Percentiles rank a stretch among this genome's conserved stretches.
Evolutionary conservation across 1,140 invertebrate species (phyloP).

Genomic region (Aricia agestis): DNA sequence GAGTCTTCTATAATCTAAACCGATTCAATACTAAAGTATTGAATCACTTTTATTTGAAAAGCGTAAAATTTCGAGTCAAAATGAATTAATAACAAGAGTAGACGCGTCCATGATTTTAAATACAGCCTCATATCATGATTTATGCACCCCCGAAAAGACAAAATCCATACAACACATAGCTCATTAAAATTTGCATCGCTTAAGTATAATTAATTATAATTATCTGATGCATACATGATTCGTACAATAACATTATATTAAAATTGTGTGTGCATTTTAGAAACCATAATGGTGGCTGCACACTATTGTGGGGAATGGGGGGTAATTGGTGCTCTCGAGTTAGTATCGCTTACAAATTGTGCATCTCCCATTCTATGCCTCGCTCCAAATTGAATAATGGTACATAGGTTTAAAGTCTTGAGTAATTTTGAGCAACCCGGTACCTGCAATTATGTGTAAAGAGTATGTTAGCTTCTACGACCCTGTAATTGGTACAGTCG

Average conservation of each 20-base stretch:
- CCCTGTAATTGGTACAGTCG: not conserved
- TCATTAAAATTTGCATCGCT: slow-evolving; percentile 18
- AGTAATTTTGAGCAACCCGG: slow-evolving; percentile 4
- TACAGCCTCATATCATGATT: not conserved
- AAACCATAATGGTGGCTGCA: slow-evolving; percentile 14
- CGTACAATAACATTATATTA: slow-evolving; percentile 13
- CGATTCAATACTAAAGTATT: too few species aligned
- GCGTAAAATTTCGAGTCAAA: not conserved
- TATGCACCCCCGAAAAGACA: slow-evolving; percentile 9
- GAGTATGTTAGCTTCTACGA: not conserved
- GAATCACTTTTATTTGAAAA: too few species aligned
- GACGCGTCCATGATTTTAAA: not conserved
- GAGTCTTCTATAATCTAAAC: too few species aligned
- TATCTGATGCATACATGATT: slow-evolving; percentile 16
- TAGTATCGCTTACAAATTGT: slow-evolving; percentile 25
- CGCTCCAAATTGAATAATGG: slow-evolving; percentile 27
- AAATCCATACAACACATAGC: slow-evolving; percentile 5
- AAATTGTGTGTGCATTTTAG: slow-evolving; percentile 13
- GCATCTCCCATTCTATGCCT: slow-evolving; percentile 21
- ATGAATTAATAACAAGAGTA: too few species aligned
- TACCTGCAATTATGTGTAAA: not conserved
- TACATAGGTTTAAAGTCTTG: slow-evolving; percentile 24
- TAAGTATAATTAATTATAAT: slow-evolving; percentile 18
- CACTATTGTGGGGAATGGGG: slow-evolving; percentile 12
- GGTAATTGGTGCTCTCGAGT: slow-evolving; percentile 19